Base-by-base conservation (phyloP, 2,797 vertebrate species). In the Eidolon dupreanum region DNA sequence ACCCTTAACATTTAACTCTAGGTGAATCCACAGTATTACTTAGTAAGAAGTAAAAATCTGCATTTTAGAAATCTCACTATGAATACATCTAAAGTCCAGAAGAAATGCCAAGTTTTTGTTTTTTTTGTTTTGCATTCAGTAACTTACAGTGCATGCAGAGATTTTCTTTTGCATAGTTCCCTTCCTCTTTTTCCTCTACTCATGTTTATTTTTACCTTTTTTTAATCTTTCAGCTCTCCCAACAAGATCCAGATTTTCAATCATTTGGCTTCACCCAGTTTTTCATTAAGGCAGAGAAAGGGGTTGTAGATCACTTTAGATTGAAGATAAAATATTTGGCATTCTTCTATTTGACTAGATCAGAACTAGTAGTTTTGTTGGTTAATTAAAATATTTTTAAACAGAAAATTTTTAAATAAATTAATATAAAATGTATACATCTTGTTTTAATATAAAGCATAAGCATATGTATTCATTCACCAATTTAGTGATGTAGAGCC, bases 351-450 rank as follows among this genome's bases (percentile, higher is more conserved):
- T 28, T 73, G 11, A 65, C 49, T 65, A 51, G 38, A 65, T 79
- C 38, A 65, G 36, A 57, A 22, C n/a, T 49, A 41, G 38, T 73
- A 57, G 38, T 55, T 65, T 84, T 8, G 19, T 88, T 78, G 26
- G 8, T 65, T 93, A 93, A 84, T 84, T 77, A 77, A 93, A 77
- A 73, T 78, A 73, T 57, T 92, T 91, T 46, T 49, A 78, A 65
- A 36, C 43, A 41, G 7, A 41, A 12, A 38, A 87, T 28, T 89
- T 93, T 71, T 24, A 43, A 38, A 85, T 20, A 83, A 75, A 70
- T 46, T 41, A n/a, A 17, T 26, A 79, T 31, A 33, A 85, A 73
- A 85, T 33, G 0, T 57, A 66, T 73, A 41, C 36, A 33, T 74
- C 63, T 73, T 79, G 41, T 85, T 90, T 86, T 74, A 87, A 66